Conservation (phyloP, 2,888 invertebrate genomes). For the Cyaniris semiargus region DNA sequence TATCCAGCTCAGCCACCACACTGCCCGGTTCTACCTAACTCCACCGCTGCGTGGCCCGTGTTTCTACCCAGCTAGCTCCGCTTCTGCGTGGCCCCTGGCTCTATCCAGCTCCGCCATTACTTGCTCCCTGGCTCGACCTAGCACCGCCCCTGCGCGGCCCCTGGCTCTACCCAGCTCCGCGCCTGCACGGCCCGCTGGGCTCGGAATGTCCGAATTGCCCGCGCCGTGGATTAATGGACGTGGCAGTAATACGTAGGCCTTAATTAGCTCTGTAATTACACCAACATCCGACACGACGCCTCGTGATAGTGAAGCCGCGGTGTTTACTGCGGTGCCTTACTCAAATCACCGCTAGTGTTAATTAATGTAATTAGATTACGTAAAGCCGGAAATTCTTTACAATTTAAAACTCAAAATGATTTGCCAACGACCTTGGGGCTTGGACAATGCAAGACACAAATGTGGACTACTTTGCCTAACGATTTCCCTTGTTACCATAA, state of each 20-base stretch:
- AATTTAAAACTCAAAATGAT: background rate
- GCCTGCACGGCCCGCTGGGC: background rate
- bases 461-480: background rate
- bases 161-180: background rate
- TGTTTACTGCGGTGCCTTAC: background rate
- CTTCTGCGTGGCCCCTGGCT: no score
- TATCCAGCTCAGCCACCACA: no score
- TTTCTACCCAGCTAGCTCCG: no score
- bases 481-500: background rate
- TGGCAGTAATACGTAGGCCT: background rate
- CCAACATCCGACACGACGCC: background rate
- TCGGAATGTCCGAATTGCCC: slow-evolving; percentile 17
- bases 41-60: no score
- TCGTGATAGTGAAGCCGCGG: background rate
- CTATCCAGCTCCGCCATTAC: no score
- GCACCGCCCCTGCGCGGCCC: background rate
- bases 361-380: background rate
- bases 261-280: slow-evolving; percentile 14
- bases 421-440: background rate
- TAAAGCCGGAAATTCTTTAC: background rate
- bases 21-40: no score
- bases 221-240: no score
- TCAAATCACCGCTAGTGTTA: background rate
- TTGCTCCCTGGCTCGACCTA: no score
- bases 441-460: background rate